Percentiles rank a stretch among this genome's conserved stretches.
Conservation (phyloP, 2,888 invertebrate species). For the Hydraecia micacea region DNA sequence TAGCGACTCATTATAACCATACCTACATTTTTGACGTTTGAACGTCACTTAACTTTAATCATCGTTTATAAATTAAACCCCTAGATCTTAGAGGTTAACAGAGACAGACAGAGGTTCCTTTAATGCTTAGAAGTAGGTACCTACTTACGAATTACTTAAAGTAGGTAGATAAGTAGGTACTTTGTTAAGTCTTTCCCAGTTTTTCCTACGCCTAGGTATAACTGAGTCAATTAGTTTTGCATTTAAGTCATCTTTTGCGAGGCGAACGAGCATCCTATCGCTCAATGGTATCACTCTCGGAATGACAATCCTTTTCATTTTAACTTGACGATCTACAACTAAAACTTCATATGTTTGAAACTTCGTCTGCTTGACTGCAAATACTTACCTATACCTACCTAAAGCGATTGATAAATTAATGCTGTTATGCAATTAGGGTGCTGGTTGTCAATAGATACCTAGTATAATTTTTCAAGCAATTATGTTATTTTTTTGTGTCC, state of each 20-base stretch:
- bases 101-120: slow-evolving; percentile 28
- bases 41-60: too few relatives aligned
- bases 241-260: background rate
- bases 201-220: too few relatives aligned
- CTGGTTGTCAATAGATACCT: too few relatives aligned
- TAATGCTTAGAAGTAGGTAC: background rate
- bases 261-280: background rate
- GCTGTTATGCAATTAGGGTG: background rate
- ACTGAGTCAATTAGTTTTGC: background rate
- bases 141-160: background rate
- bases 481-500: background rate
- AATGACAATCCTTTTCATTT: background rate
- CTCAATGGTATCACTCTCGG: background rate
- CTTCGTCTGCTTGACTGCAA: background rate
- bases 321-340: background rate
- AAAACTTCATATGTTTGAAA: background rate
- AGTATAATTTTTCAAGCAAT: background rate
- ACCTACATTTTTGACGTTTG: too few relatives aligned
- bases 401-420: too few relatives aligned
- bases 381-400: too few relatives aligned
- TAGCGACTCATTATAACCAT: too few relatives aligned
- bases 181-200: too few relatives aligned
- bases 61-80: too few relatives aligned
- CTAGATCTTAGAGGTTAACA: slow-evolving; percentile 8
- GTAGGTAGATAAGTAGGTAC: too few relatives aligned